Base-by-base conservation (phyloP, 2,113 vertebrate genomes). In the Mus pahari region DNA sequence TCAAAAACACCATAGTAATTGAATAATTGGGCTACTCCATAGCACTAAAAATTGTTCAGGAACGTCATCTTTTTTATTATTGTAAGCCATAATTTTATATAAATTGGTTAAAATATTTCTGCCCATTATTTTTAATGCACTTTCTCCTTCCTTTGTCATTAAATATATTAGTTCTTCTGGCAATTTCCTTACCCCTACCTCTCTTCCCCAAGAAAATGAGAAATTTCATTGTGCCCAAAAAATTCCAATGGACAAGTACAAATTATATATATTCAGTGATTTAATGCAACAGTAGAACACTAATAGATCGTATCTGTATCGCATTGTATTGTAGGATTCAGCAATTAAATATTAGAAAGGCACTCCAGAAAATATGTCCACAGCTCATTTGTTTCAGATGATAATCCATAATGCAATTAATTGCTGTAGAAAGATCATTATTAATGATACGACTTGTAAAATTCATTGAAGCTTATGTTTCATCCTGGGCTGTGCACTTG, bases 251-350 rank as follows among this genome's bases (percentile, higher is more conserved):
- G 99, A 99, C 99, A 99, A 99, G 99, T 99, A 99, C 99, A 99
- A 99, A 99, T 99, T 99, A 98, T 96, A 97, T 98, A 97, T 98
- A 98, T 98, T 98, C 98, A 97, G 94, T 97, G 97, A 98, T 98
- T 98, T 99, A 99, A 99, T 99, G 99, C 99, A 98, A 99, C 98
- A 98, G 98, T 99, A 98, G 98, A 98, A 98, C 98, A 98, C 98
- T 99, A 99, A 99, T 99, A 99, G 99, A 98, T 99, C 97, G 97
- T 99, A 99, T 99, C 99, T 99, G 98, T 99, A 99, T 99, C 98
- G 98, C 98, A 99, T 99, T 99, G 98, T 99, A 96, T 99, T 98
- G 99, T 98, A 99, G 98, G 98, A 99, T 99, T 97, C 97, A 98
- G 98, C 98, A 99, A 99, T 99, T 99, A 99, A 99, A 98, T 98